Evolutionary conservation across 2,888 invertebrate species (phyloP).

Genomic region (Philereme transversata): DNA sequence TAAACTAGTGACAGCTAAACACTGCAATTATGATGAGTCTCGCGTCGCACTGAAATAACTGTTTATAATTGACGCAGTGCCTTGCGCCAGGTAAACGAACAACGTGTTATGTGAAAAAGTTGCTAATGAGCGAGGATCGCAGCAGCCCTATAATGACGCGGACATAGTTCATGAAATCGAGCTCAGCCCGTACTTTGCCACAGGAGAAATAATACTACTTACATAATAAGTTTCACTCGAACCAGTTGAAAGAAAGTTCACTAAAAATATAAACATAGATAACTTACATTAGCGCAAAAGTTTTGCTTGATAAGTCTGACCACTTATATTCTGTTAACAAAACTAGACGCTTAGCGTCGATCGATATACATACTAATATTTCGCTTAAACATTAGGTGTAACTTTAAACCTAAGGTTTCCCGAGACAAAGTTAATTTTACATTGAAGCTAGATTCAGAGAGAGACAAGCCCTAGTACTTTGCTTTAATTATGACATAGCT

Average conservation of each 20-base stretch:
- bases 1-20: constrained; percentile 74
- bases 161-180: constrained; percentile 69
- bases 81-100: constrained; percentile 67
- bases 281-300: too few species aligned
- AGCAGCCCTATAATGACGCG: constrained; percentile 65
- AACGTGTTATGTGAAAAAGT: constrained; percentile 76
- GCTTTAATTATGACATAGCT: constrained; percentile 52
- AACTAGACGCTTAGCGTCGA: too few species aligned
- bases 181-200: constrained; percentile 38
- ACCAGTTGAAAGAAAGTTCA: background rate
- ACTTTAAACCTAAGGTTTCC: too few species aligned
- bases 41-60: constrained; percentile 74
- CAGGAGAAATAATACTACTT: constrained; percentile 5
- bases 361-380: too few species aligned
- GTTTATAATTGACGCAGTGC: constrained; percentile 74
- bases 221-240: constrained; percentile 14
- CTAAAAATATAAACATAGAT: too few species aligned
- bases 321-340: too few species aligned
- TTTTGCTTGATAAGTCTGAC: too few species aligned
- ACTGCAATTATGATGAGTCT: constrained; percentile 71
- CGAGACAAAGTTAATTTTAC: background rate
- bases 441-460: background rate
- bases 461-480: constrained; percentile 38
- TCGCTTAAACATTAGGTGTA: too few species aligned
- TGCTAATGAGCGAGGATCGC: constrained; percentile 73